A percentile compares a stretch with the other conserved stretches of the same genome.
phyloP scores from a whole-genome alignment of 1,140 invertebrate species.

The Cotesia typhae region DNA sequence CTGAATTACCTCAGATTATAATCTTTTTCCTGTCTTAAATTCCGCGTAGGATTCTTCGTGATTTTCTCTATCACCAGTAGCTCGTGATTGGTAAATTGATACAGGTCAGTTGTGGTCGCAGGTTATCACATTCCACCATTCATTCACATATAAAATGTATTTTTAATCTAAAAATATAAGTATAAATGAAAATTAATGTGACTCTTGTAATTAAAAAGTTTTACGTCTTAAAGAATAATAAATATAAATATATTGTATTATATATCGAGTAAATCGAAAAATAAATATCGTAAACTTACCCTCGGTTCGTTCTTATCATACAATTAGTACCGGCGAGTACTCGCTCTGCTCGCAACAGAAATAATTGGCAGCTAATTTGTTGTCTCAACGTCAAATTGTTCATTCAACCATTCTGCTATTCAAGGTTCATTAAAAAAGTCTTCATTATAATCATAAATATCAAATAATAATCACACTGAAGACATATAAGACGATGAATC shows the following conservation, averaged over 20 bases:
- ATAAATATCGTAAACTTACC: not conserved
- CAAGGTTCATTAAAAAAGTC: slow-evolving; percentile 29
- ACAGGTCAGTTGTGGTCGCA: slow-evolving; percentile 22
- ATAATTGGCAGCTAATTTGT: slow-evolving; percentile 53
- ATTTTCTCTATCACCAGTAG: no score
- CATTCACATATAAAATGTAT: not conserved
- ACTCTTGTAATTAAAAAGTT: no score
- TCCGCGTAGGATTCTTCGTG: not conserved
- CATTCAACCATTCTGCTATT: slow-evolving; percentile 28
- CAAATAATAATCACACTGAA: not conserved
- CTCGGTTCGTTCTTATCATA: slow-evolving; percentile 22
- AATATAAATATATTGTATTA: slow-evolving; percentile 1
- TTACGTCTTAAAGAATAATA: not conserved
- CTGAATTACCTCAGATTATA: not conserved
- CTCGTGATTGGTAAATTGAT: slow-evolving; percentile 28
- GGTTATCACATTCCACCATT: not conserved
- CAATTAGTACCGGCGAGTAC: slow-evolving; percentile 20
- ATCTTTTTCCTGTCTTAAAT: slow-evolving; percentile 6
- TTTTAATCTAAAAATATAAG: not conserved
- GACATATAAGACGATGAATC: not conserved
- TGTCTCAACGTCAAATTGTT: slow-evolving; percentile 37
- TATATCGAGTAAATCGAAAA: no score
- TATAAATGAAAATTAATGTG: not conserved
- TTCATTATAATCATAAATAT: slow-evolving; percentile 14
- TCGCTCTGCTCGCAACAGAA: slow-evolving; percentile 24